Evolutionary conservation across 2,113 vertebrate genomes (phyloP), one percentile per base, ranked within the genome.

Genomic region (Platichthys stellatus): DNA sequence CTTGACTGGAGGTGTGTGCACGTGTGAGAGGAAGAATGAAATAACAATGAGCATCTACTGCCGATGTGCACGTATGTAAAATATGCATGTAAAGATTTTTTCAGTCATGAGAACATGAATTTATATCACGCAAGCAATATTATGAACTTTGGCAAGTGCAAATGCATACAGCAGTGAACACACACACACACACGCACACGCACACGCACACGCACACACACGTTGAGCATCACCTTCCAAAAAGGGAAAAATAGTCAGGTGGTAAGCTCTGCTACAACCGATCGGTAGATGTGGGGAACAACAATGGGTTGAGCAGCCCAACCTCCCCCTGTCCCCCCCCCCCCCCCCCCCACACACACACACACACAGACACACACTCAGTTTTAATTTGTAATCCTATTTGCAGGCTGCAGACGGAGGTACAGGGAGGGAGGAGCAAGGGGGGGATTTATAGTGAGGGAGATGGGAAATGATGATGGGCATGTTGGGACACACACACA

Each of bases 361-460:
- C 56, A 60, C 26, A 60, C 26, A 60, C 58, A 35, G 8, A 60
- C 58, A 60, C 58, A 60, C 58, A 60, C 58, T 8, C 58, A 47
- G 47, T 70, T 73, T 84, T 86, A 69, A 86, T 82, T 80, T 84
- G 84, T 89, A 87, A 89, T 89, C 87, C 82, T 70, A 83, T 85
- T 84, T 87, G 74, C 84, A 78, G 64, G 62, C 66, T 74, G 67
- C 7, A 68, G 68, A 63, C 24, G 68, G 1, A 23, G n/a, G 63
- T 31, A 26, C 40, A 49, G 63, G 51, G 53, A 61, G 65, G 35
- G 60, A 67, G 35, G 23, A 18, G 43, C 9, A 31, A 57, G 58
- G 59, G 2, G 18, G 71, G 66, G 81, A 64, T 65, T 64, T 80
- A 74, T 13, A 28, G 81, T 1, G 24, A 66, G 72, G 18, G 85